Conservation (phyloP, 2,113 vertebrate species). For the Cyanoramphus novaezelandiae region DNA sequence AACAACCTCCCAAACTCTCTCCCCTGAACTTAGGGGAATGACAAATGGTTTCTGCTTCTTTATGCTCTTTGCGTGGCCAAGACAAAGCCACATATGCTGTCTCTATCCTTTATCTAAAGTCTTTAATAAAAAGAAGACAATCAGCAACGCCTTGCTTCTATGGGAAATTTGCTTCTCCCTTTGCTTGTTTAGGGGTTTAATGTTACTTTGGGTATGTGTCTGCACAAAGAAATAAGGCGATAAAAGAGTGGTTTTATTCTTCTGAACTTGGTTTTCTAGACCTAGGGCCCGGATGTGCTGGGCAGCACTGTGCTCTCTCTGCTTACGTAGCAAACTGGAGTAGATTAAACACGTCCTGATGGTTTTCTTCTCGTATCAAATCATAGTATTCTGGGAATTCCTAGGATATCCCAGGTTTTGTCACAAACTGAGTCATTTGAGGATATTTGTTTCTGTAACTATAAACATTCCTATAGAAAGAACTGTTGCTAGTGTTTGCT, state of each 20-base stretch:
- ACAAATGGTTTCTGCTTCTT: background rate
- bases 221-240: background rate
- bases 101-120: background rate
- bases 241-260: background rate
- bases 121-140: background rate
- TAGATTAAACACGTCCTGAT: background rate
- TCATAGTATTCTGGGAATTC: conserved; percentile 19
- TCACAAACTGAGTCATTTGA: background rate
- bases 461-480: background rate
- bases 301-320: background rate
- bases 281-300: background rate
- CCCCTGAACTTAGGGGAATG: background rate
- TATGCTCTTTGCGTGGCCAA: background rate
- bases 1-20: background rate
- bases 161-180: background rate
- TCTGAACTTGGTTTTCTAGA: background rate
- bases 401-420: background rate
- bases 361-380: background rate
- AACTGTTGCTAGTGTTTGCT: background rate
- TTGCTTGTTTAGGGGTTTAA: background rate
- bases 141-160: background rate
- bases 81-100: background rate
- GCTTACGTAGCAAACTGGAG: background rate
- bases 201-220: background rate
- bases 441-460: background rate